A percentile compares a stretch with the other conserved stretches of the same genome.
Evolutionary conservation across 2,888 invertebrate genomes (phyloP).

Genomic region (Agriotes lineatus): DNA sequence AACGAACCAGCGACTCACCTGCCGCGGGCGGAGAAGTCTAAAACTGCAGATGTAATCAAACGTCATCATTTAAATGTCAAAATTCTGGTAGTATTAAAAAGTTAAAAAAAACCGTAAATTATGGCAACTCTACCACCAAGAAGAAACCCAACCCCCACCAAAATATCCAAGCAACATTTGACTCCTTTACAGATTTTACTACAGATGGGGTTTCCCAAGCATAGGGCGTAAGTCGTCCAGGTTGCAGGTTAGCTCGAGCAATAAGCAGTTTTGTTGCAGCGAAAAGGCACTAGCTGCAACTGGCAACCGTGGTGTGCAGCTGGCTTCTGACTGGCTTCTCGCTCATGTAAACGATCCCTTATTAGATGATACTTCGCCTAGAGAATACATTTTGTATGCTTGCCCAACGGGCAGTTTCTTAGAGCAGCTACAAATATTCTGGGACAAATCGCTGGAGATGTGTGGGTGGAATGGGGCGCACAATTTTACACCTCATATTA

Average conservation of each 20-base stretch:
- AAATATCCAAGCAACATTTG: slow-evolving; percentile 79
- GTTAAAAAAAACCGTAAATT: slow-evolving; percentile 49
- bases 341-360: slow-evolving; percentile 89
- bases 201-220: slow-evolving; percentile 91
- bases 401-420: slow-evolving; percentile 85
- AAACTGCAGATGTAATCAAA: slow-evolving; percentile 29
- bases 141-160: slow-evolving; percentile 79
- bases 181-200: slow-evolving; percentile 85
- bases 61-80: slow-evolving; percentile 56
- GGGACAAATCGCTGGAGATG: slow-evolving; percentile 79
- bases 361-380: slow-evolving; percentile 80
- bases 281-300: slow-evolving; percentile 92
- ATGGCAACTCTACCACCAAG: slow-evolving; percentile 85
- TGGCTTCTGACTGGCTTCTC: slow-evolving; percentile 91
- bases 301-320: slow-evolving; percentile 87
- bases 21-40: not conserved
- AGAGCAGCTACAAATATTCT: slow-evolving; percentile 80
- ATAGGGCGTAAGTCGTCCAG: slow-evolving; percentile 81
- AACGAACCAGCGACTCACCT: not conserved
- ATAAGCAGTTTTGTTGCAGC: slow-evolving; percentile 69
- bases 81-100: slow-evolving; percentile 15
- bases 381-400: slow-evolving; percentile 90
- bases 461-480: slow-evolving; percentile 93
- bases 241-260: slow-evolving; percentile 19
- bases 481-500: slow-evolving; percentile 91